Conservation (phyloP, 2,888 invertebrate species). For the Leucophenga maculata region DNA sequence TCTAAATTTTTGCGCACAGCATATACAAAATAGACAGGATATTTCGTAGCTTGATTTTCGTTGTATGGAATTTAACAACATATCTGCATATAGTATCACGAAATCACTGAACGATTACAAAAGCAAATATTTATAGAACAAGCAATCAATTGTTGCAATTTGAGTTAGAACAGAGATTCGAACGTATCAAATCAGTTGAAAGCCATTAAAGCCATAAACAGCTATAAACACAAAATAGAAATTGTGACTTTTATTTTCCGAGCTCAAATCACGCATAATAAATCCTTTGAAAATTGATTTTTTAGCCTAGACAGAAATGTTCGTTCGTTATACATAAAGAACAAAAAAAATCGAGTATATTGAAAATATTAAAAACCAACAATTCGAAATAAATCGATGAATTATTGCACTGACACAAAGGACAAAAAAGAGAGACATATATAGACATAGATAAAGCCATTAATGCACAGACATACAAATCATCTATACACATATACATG, state of each 20-base stretch:
- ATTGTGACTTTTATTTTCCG: no score
- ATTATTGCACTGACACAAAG: background rate
- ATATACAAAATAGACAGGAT: no score
- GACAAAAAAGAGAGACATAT: background rate
- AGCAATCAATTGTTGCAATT: background rate
- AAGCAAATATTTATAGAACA: background rate
- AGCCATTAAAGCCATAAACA: conserved; percentile 10
- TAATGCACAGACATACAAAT: conserved; percentile 9
- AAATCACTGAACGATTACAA: conserved; percentile 2
- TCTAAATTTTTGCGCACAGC: no score
- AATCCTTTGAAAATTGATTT: conserved; percentile 4
- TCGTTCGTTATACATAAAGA: background rate
- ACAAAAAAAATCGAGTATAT: background rate
- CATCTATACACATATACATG: conserved; percentile 10
- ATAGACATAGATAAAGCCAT: conserved; percentile 6
- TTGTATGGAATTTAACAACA: no score
- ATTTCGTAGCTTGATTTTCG: no score
- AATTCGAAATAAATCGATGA: conserved; percentile 12
- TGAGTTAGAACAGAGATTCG: no score
- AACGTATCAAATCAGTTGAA: background rate
- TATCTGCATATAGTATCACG: no score
- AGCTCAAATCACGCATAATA: background rate
- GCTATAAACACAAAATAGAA: background rate
- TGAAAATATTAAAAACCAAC: background rate
- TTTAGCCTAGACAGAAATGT: background rate